These are phyloP conservation scores for Xylota segnis DNA, from an alignment of 2,888 invertebrate genomes.

Conservation along the genomic window DNA sequence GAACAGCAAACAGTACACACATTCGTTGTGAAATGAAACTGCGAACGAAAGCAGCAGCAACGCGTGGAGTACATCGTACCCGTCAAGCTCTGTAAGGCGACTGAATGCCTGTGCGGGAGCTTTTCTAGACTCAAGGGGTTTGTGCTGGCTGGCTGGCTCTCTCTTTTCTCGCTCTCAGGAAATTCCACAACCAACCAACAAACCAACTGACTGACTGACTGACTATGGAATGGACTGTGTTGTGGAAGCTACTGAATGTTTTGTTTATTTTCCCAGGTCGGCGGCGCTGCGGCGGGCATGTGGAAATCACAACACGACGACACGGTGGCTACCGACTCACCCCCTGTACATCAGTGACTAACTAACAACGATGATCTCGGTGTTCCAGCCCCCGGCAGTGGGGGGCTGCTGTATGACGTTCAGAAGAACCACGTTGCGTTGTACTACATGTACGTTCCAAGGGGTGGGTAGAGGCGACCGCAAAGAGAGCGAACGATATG, in stretches of 20 bases:
- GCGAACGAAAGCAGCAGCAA: conserved; percentile 11
- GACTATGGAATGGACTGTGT: background rate
- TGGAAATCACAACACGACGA: conserved; percentile 36
- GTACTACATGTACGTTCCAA: background rate
- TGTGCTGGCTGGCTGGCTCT: conserved; percentile 20
- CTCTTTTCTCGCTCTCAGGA: conserved; percentile 36
- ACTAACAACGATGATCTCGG: background rate
- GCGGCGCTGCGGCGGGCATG: conserved; percentile 6
- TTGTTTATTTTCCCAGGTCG: conserved; percentile 71
- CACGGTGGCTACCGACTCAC: background rate
- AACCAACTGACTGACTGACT: background rate
- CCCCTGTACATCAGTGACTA: background rate
- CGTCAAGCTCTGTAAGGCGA: conserved; percentile 58
- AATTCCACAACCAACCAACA: conserved; percentile 27
- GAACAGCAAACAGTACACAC: conserved; percentile 12
- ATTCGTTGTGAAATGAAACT: conserved; percentile 42
- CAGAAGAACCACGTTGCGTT: conserved; percentile 12
- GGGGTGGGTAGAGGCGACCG: background rate
- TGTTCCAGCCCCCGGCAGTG: background rate
- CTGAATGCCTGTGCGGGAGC: conserved; percentile 61
- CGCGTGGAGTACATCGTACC: conserved; percentile 51
- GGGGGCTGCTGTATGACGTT: background rate
- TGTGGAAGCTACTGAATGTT: conserved; percentile 34
- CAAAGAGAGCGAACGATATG: conserved; percentile 2
- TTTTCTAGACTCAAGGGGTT: conserved; percentile 57